Evolutionary conservation across 2,113 vertebrate species (phyloP), one percentile per base, ranked within the genome.

Genomic region (Triplophysa rosa): DNA sequence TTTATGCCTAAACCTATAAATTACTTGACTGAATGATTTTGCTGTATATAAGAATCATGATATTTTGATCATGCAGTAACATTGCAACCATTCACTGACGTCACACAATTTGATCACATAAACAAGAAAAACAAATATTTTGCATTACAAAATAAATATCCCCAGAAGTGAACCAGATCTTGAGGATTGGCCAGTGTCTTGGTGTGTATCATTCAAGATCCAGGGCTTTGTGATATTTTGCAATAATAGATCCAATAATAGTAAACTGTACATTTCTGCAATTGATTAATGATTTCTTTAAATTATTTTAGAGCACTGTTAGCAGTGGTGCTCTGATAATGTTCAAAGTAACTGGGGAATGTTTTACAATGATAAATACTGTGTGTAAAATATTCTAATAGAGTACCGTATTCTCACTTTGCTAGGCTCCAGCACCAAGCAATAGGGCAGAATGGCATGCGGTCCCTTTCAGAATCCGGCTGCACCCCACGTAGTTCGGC

Each of bases 401-500:
- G 29, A 37, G 65, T 80, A 72, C 83, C 33, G 67, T 83, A 82
- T 69, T 83, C 26, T 78, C 67, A 83, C 61, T 86, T 87, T 83
- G 80, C 79, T 91, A 99, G 97, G 95, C 96, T 98, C 86, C 97
- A 99, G 92, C 97, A 98, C 91, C 97, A 98, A 94, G 95, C 95
- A 91, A 98, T 99, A 92, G 97, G 97, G 91, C 96, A 97, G 86
- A 95, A 93, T 92, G 96, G 96, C 88, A 97, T 98, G 95, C 94
- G 97, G 90, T 98, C 96, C 86, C 95, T 99, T 88, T 95, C 96
- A 77, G 97, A 98, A 90, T 95, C 97, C 86, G 97, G 95, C 61
- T 97, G 97, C 89, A 96, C 97, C 82, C 96, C 96, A 83, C 97
- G 96, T 93, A 96, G 96, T 93, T 97, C 96, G 90, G 97, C 97